Evolutionary conservation across 2,113 vertebrate species (phyloP), one percentile per base, ranked within the genome.

Genomic region (Alaudala cheleensis): DNA sequence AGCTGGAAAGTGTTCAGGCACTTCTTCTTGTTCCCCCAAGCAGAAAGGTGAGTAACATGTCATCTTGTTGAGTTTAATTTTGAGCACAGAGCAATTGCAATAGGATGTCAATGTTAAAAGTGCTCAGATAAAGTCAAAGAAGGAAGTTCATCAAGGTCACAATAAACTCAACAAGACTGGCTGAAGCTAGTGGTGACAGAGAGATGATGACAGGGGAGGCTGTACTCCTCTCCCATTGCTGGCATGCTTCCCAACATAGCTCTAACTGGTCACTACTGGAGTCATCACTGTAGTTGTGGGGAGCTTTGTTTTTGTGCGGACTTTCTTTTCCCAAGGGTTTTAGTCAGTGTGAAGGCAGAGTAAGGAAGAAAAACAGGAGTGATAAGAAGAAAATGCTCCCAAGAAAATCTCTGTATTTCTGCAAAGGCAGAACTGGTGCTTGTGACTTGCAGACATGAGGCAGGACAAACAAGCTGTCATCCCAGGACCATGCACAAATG

Each of bases 241-340:
- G n/a, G 11, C 21, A 7, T 10, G 9, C 11, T 71, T 79, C 66
- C 33, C 37, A 21, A 23, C 37, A 10, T 2, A 34, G 42, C 17
- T 24, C 57, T 44, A n/a, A 31, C 18, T 45, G 72, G 62, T 24
- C 57, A 10, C 51, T 31, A 1, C 4, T 22, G 62, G 62, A 77
- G 15, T 34, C 67, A 42, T 17, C 0, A 0, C 3, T 66, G 56
- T 56, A 61, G 56, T 5, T 26, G 8, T 1, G 2, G 24, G 50
- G 12, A 81, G 18, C 3, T 61, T 39, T 34, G 8, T 12, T 7
- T 13, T 47, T 23, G 10, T 23, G 49, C 58, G 69, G 53, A 64
- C 23, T 33, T 3, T 6, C 9, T 40, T 17, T 61, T 83, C 33
- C 44, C 40, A 21, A 0, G 1, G 53, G 31, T 31, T 70, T 71